phyloP scores from a whole-genome alignment of 2,888 invertebrate species.

The Spodoptera picta region DNA sequence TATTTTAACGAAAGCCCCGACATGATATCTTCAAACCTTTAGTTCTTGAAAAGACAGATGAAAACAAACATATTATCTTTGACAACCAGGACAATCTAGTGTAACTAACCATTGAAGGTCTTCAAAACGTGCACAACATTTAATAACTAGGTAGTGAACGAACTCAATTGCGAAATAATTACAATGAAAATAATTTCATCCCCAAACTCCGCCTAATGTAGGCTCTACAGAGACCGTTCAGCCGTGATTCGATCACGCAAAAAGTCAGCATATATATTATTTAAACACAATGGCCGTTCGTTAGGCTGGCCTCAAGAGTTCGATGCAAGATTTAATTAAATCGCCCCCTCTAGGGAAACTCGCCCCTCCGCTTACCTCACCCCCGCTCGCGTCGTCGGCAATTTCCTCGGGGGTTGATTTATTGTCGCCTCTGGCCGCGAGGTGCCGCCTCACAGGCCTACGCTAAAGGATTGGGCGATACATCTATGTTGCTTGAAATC shows the following conservation, averaged over 20 bases:
- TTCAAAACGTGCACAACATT: too few species aligned
- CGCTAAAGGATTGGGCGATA: constrained; percentile 83
- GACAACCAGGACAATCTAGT: too few species aligned
- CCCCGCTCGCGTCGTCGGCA: constrained; percentile 76
- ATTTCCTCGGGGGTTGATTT: constrained; percentile 88
- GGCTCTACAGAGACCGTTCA: constrained; percentile 59
- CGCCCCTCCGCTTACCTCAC: constrained; percentile 50
- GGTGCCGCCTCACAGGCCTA: constrained; percentile 70
- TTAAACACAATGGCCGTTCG: constrained; percentile 88
- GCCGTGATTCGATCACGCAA: constrained; percentile 72
- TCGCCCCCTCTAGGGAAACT: constrained; percentile 72
- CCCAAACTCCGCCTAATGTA: constrained; percentile 61
- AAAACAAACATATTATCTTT: too few species aligned
- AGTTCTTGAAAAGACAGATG: too few species aligned
- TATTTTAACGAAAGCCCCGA: too few species aligned
- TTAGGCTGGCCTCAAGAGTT: constrained; percentile 88
- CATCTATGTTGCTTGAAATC: constrained; percentile 61
- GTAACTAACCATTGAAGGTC: too few species aligned
- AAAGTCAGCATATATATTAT: constrained; percentile 86
- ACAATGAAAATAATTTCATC: constrained; percentile 45
- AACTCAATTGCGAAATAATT: constrained; percentile 36
- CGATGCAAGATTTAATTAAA: constrained; percentile 90
- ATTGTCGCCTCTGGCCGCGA: constrained; percentile 83
- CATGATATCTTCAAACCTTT: too few species aligned
- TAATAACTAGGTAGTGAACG: neutral